Evolutionary conservation across 2,888 invertebrate species (phyloP).

Genomic region (Dynastes maya): DNA sequence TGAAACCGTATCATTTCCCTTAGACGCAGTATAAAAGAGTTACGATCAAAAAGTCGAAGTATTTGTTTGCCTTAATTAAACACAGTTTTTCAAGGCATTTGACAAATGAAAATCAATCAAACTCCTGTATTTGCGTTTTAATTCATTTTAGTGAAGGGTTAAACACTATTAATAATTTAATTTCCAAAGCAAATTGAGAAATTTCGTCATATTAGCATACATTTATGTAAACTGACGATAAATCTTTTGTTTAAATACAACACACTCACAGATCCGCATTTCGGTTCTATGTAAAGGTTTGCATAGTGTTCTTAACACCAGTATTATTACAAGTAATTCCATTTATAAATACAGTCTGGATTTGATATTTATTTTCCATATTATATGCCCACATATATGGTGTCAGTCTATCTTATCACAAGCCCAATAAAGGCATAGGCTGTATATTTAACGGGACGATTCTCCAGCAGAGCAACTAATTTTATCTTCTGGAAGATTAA

Average conservation of each 20-base stretch:
- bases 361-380: conserved; percentile 5
- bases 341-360: not conserved
- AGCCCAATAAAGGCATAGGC: not conserved
- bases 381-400: not conserved
- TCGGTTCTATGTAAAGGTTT: not conserved
- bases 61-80: too few species aligned
- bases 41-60: too few species aligned
- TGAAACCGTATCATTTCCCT: too few species aligned
- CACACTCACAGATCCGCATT: not conserved
- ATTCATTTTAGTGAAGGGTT: not conserved
- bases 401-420: not conserved
- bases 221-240: conserved; percentile 15
- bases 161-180: not conserved
- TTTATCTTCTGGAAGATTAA: conserved; percentile 2
- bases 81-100: too few species aligned
- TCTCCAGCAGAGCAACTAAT: not conserved
- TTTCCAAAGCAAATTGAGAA: conserved; percentile 12
- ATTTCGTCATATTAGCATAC: conserved; percentile 26
- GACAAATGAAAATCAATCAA: not conserved
- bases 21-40: too few species aligned
- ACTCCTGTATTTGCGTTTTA: conserved; percentile 1
- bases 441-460: not conserved
- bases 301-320: not conserved
- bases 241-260: conserved; percentile 12
- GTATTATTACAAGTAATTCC: conserved; percentile 6